Evolutionary conservation across 2,113 vertebrate species (phyloP).

Genomic region (Chaetura pelagica): DNA sequence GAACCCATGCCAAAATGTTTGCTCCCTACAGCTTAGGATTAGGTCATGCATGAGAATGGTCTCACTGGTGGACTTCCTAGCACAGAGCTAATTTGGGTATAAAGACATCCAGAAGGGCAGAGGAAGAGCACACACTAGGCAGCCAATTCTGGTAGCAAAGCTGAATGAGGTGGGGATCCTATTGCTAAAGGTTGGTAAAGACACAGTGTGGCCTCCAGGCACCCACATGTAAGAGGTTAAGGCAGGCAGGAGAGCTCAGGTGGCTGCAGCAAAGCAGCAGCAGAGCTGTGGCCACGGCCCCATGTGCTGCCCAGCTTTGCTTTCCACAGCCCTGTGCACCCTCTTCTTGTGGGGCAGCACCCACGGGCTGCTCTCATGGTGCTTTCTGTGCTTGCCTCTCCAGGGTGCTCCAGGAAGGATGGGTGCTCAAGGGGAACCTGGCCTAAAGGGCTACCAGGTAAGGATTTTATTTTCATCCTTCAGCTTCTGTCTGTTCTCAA

Average conservation of each 20-base stretch:
- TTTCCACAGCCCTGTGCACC: background rate
- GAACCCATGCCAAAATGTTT: background rate
- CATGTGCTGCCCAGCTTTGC: background rate
- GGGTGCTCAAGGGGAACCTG: slow-evolving; percentile 93
- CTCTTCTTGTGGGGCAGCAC: background rate
- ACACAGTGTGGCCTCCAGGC: background rate
- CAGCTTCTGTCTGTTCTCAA: background rate
- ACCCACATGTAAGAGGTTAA: background rate
- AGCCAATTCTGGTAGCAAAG: background rate
- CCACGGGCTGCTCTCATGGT: background rate
- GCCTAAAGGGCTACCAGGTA: slow-evolving; percentile 92
- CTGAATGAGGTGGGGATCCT: background rate
- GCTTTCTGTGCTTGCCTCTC: slow-evolving; percentile 1
- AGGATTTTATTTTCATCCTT: background rate
- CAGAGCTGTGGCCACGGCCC: background rate
- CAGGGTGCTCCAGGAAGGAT: slow-evolving; percentile 94
- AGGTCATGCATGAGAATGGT: background rate
- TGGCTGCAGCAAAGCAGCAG: background rate
- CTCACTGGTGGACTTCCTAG: background rate
- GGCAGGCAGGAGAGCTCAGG: background rate
- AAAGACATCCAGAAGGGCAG: background rate
- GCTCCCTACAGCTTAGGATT: background rate
- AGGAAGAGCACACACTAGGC: background rate
- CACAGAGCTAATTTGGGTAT: background rate
- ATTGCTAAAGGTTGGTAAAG: background rate